Conservation (phyloP, 1,140 invertebrate species). For the Linepithema humile region DNA sequence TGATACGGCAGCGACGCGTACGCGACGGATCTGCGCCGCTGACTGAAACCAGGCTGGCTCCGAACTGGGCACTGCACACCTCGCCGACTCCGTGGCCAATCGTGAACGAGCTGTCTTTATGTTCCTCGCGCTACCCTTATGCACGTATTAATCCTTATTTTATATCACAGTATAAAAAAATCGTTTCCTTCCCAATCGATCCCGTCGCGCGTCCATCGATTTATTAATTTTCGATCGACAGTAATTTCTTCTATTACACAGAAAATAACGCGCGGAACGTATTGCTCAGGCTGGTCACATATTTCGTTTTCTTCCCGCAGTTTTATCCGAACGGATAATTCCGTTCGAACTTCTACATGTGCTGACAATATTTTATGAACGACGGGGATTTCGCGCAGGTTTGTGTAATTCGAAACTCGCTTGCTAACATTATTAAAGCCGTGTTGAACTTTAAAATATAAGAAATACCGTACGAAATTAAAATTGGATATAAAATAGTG, state of each 20-base stretch:
- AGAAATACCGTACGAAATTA: neutral
- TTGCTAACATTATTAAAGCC: neutral
- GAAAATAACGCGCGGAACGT: neutral
- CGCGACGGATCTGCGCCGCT: slow-evolving; percentile 57
- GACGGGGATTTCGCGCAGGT: neutral
- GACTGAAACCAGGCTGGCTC: slow-evolving; percentile 54
- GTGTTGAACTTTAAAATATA: neutral
- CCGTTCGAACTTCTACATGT: neutral
- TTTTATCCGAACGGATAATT: neutral
- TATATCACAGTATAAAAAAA: slow-evolving; percentile 30
- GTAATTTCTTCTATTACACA: neutral
- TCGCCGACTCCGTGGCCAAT: slow-evolving; percentile 35
- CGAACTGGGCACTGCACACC: slow-evolving; percentile 41
- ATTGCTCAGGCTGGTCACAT: neutral
- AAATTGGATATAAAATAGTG: neutral
- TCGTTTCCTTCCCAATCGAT: neutral
- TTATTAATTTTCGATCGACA: neutral
- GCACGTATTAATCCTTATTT: slow-evolving; percentile 36
- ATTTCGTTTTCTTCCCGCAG: neutral
- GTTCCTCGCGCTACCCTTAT: slow-evolving; percentile 31
- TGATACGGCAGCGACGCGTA: slow-evolving; percentile 29
- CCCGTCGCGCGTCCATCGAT: too few species aligned
- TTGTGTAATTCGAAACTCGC: neutral
- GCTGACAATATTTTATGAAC: neutral
- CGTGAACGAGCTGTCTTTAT: slow-evolving; percentile 42